phyloP scores from a whole-genome alignment of 2,888 invertebrate genomes.

The Branchipolynoe longqiensis region DNA sequence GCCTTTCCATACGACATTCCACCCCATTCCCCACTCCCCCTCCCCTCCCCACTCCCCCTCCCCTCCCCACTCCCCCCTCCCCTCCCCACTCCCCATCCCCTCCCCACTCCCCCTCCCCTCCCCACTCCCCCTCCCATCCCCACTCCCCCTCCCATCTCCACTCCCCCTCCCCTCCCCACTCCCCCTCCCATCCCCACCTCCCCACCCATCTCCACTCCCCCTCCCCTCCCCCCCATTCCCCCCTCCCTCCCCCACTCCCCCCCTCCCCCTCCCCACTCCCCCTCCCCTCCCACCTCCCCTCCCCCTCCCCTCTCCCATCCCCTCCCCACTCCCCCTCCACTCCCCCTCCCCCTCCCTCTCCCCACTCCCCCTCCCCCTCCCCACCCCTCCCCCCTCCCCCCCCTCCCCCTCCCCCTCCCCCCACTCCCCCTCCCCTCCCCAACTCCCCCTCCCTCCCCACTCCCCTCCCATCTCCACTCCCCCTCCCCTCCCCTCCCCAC shows the following conservation, averaged over 20 bases:
- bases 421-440: neutral
- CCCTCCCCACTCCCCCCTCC: neutral
- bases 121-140: neutral
- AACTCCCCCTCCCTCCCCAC: neutral
- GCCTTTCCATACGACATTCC: neutral
- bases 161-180: neutral
- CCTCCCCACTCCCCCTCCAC: neutral
- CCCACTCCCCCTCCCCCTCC: neutral
- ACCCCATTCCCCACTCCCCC: neutral
- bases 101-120: neutral
- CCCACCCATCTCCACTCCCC: neutral
- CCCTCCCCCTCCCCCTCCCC: neutral
- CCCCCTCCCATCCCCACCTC: neutral
- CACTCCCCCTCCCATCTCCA: neutral
- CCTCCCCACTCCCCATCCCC: neutral
- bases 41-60: neutral
- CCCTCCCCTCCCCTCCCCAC: neutral
- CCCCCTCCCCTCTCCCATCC: neutral
- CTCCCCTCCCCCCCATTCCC: neutral
- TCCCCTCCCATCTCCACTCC: neutral
- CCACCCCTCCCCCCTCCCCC: neutral
- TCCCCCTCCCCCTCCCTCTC: neutral
- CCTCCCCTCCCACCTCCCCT: neutral
- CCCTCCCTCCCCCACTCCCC: neutral
- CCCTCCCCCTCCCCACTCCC: neutral